Conservation (phyloP, 2,888 invertebrate species). For the Andrena camellia region DNA sequence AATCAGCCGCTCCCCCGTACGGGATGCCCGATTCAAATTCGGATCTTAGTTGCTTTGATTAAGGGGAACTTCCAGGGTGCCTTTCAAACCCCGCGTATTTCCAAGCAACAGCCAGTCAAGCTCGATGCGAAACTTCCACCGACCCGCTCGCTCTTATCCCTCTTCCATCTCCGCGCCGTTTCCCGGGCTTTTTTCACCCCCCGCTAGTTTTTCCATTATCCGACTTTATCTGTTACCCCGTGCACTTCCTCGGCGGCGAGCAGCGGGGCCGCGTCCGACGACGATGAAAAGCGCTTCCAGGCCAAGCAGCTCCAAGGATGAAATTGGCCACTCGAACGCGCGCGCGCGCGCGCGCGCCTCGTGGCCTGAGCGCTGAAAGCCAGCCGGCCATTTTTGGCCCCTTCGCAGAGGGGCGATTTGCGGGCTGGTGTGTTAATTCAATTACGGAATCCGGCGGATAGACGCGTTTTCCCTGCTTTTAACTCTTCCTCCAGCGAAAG, state of each 20-base stretch:
- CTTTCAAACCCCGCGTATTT: constrained; percentile 43
- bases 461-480: constrained; percentile 22
- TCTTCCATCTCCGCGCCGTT: neutral
- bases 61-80: constrained; percentile 42
- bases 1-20: constrained; percentile 18
- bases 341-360: neutral
- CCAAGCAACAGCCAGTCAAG: constrained; percentile 19
- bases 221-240: constrained; percentile 50
- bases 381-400: neutral
- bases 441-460: constrained; percentile 25
- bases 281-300: neutral
- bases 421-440: constrained; percentile 17
- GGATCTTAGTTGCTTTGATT: constrained; percentile 42
- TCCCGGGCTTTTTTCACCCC: neutral
- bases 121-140: constrained; percentile 49
- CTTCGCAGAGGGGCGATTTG: too few species aligned
- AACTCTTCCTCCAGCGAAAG: constrained; percentile 37
- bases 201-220: constrained; percentile 53
- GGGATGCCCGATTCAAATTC: constrained; percentile 14
- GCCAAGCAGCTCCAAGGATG: neutral
- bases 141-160: constrained; percentile 39
- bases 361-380: neutral
- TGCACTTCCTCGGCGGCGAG: constrained; percentile 30
- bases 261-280: constrained; percentile 28
- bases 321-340: constrained; percentile 32